Base-by-base conservation (phyloP, 1,140 invertebrate genomes). In the Dendroctonus valens region DNA sequence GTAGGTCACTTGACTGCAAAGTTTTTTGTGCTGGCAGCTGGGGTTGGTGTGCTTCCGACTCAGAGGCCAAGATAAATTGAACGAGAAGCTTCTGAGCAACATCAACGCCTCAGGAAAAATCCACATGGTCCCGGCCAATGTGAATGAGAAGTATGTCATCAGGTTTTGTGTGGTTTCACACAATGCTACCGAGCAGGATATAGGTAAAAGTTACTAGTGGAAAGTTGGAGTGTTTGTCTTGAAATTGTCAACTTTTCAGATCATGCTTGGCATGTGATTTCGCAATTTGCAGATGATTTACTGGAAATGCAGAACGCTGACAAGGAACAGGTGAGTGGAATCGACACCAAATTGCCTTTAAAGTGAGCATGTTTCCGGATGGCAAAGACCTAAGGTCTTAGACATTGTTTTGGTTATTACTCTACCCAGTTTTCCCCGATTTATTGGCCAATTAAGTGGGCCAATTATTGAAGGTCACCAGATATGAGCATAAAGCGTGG, bases 91-190 rank as follows among this genome's bases (percentile, higher is more conserved):
- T 4, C 80, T 99, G 57, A 93, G 93, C 55, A 87, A 87, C 53
- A 96, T 99, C 67, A 99, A 99, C 75, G 95, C 92, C 58, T 97
- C 94, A 5, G 96, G 96, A 6, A 93, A 94, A 78, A 81, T 99
- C 55, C 97, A 99, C 77, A 98, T 99, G 96, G 94, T 99, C 4
- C 96, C 96, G 0, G 93, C 96, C 0, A 89, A 85, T 41, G 88
- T 97, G 0, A 92, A 94, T 75, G 93, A 97, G 40, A 87, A 89
- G 67, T 97, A 92, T 76, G 90, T 92, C 6, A 99, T 99, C 70
- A 85, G 96, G 55, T 97, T 99, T 79, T 98, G 95, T 73, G 92
- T 98, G 0, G 94, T 96, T 54, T 88, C 94, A 4, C 93, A 97
- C 78, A 89, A 95, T 77, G 93, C 96, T 14, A 89, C 85, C 0